Evolutionary conservation across 2,797 vertebrate species (phyloP), one percentile per base, ranked within the genome.

Genomic region (Xenops minutus): DNA sequence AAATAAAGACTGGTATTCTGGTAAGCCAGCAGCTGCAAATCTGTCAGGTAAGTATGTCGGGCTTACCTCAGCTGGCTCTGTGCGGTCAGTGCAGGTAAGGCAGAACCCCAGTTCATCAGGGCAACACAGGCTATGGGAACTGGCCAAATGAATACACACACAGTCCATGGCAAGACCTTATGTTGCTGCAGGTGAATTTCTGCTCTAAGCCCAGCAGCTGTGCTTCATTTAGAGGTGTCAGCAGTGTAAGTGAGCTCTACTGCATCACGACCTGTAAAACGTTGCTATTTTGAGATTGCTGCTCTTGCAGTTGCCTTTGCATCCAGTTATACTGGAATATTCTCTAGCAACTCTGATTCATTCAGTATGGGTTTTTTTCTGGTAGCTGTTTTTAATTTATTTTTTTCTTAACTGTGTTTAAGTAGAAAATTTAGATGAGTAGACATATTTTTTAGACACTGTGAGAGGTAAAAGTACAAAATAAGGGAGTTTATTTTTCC

Each of bases 231-330:
- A 44, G 59, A 64, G 67, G 43, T 85, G 59, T 29, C 87, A 66
- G 82, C 20, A 16, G 4, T 5, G 24, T 29, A 2, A 83, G 37
- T 12, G 78, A 93, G 84, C 75, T 56, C 55, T 16, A 3, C 46
- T 58, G 75, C 68, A 85, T n/a, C 59, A 5, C 4, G 17, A 44
- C 76, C 72, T 88, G 82, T 46, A 66, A 85, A 80, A 34, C 9
- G 9, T 2, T 18, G 51, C 74, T 90, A 30, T 62, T 93, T 79
- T 76, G 84, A 74, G 71, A 49, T 27, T 43, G 29, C 23, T 78
- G 88, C 43, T 88, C 37, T 49, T 51, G 71, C 85, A 71, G 44
- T 64, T 74, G 80, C 52, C 79, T 86, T 90, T 90, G 56, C 52
- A 78, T n/a, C n/a, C 84, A 51, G 67, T 56, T 85, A 37, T 56